Evolutionary conservation across 2,797 vertebrate species (phyloP).

Genomic region (Silurus aristotelis): DNA sequence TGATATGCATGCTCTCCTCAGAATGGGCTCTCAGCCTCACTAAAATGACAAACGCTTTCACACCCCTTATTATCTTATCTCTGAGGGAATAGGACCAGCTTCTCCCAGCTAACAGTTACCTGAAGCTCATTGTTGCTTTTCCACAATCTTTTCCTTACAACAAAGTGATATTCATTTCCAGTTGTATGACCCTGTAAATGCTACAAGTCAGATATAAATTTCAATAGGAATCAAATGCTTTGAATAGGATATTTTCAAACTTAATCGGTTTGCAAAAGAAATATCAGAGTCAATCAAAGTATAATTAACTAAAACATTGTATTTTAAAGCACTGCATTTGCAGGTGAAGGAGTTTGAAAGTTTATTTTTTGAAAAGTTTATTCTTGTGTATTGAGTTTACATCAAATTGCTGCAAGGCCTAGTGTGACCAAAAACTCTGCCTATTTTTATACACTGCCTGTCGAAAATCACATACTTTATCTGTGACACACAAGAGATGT

Average conservation of each 20-base stretch:
- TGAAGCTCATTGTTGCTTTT: background rate
- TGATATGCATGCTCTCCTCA: slow-evolving; percentile 32
- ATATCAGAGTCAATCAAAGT: background rate
- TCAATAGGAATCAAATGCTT: background rate
- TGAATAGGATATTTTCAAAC: background rate
- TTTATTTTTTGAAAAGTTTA: background rate
- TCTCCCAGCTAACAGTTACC: background rate
- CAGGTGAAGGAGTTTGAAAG: background rate
- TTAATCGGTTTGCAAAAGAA: background rate
- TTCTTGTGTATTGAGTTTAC: background rate
- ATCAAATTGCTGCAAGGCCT: background rate
- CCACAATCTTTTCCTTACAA: slow-evolving; percentile 32
- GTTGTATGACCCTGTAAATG: slow-evolving; percentile 46
- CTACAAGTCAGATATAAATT: slow-evolving; percentile 25
- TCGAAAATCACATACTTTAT: background rate
- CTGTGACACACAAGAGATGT: background rate
- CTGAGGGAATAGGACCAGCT: slow-evolving; percentile 33
- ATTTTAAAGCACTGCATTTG: background rate
- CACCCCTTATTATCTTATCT: slow-evolving; percentile 41
- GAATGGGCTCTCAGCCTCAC: slow-evolving; percentile 30
- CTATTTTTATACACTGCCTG: background rate
- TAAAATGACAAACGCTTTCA: slow-evolving; percentile 45
- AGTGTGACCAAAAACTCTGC: background rate
- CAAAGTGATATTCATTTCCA: slow-evolving; percentile 54
- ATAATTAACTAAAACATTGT: background rate